Evolutionary conservation across 2,888 invertebrate genomes (phyloP).

Genomic region (Formica aserva): DNA sequence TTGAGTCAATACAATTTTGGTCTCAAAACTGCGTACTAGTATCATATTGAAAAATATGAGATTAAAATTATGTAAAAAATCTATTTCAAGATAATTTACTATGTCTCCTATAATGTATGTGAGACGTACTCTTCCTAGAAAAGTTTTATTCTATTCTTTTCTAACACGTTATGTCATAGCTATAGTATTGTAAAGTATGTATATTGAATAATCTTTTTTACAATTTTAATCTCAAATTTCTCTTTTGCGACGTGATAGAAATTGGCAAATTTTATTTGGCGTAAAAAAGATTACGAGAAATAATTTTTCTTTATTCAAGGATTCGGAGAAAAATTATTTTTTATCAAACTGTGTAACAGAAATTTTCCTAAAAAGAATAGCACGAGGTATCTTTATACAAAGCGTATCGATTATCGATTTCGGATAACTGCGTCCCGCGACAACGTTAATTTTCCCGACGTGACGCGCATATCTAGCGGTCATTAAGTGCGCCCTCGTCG

Average conservation of each 20-base stretch:
- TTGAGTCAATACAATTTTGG: background rate
- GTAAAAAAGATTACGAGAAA: background rate
- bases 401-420: conserved; percentile 15
- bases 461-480: background rate
- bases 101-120: background rate
- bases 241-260: background rate
- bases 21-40: background rate
- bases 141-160: background rate
- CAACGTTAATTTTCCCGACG: conserved; percentile 10
- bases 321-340: conserved; percentile 3
- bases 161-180: background rate
- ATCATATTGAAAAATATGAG: background rate
- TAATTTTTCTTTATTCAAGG: background rate
- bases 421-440: conserved; percentile 8
- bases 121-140: background rate
- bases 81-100: background rate
- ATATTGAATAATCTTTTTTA: background rate
- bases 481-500: conserved; percentile 15
- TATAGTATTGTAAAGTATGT: background rate
- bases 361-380: background rate
- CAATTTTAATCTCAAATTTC: background rate
- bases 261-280: background rate
- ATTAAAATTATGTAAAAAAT: background rate
- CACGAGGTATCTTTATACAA: background rate
- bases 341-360: background rate